Percentiles rank a stretch among this genome's conserved stretches.
phyloP scores from a whole-genome alignment of 2,797 vertebrate genomes.

The Natrix natrix region DNA sequence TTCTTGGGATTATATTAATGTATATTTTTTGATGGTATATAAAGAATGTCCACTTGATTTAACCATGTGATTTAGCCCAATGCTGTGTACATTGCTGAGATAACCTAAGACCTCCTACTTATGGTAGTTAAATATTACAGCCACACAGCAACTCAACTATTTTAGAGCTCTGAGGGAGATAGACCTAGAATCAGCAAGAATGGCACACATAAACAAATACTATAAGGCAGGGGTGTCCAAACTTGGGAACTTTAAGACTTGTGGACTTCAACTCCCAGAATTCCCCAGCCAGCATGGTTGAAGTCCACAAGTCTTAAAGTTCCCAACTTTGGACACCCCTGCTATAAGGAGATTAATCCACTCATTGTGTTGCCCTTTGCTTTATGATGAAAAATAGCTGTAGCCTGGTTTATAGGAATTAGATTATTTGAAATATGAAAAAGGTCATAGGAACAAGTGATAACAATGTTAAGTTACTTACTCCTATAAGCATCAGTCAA shows the following conservation, averaged over 20 bases:
- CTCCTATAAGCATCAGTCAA: not conserved
- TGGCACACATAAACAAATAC: not conserved
- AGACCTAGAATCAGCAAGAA: not conserved
- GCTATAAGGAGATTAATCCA: not conserved
- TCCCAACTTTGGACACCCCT: no score
- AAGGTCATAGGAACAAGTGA: not conserved
- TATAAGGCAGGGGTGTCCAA: not conserved
- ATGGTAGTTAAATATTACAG: not conserved
- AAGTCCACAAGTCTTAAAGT: no score
- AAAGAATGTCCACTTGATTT: not conserved
- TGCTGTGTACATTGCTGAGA: not conserved
- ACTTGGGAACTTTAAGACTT: no score
- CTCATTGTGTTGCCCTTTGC: not conserved
- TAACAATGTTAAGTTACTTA: not conserved
- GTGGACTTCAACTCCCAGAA: no score
- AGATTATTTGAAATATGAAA: not conserved
- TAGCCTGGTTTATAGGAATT: not conserved
- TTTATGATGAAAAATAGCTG: not conserved
- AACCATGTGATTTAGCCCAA: not conserved
- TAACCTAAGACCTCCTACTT: not conserved
- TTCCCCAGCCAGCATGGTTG: no score
- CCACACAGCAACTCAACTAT: not conserved
- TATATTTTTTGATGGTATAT: not conserved
- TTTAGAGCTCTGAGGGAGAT: not conserved
- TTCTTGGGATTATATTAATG: not conserved